Evolutionary conservation across 2,797 vertebrate species (phyloP), one percentile per base, ranked within the genome.

Genomic region (Neosilurus hyrtlii): DNA sequence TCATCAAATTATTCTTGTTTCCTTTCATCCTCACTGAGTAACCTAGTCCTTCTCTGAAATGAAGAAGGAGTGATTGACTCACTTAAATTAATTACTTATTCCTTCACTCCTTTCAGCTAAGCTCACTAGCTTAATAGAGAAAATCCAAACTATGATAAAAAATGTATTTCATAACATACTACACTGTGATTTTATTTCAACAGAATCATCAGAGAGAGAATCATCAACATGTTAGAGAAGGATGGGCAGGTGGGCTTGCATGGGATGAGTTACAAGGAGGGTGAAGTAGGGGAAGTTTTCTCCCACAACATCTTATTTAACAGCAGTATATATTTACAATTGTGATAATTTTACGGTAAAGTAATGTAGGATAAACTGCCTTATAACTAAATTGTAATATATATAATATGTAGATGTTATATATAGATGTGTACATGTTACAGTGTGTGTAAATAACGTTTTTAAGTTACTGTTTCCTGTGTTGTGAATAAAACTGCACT

Each of bases 1-100:
- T 70, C 71, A 80, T 70, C 77, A 74, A 54, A 84, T 82, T 70
- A 57, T 81, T 82, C 61, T 84, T 57, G 37, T 77, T 80, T 82
- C 74, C 72, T 81, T 80, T 81, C 83, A 43, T 79, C 79, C 81
- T 8, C 76, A 57, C 51, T 1, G 30, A 77, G 57, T 62, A 54
- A 65, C 67, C n/a, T 49, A 37, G 49, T 65, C 61, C 14, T 24
- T 54, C 77, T 73, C 26, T 35, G 12, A 59, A 59, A 75, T 75
- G 12, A 75, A 75, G 73, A 75, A 30, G 73, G 30, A 75, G 30
- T 66, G 57, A 79, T 37, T 78, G 57, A 71, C 72, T 71, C 82
- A 52, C 73, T n/a, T 76, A 79, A 62, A 83, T 35, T 54, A 71
- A 62, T 54, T 72, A 57, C 20, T 30, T 22, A 3, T 54, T 56